Evolutionary conservation across 1,140 invertebrate species (phyloP), one percentile per base, ranked within the genome.

Genomic region (Scaptodrosophila lebanonensis): DNA sequence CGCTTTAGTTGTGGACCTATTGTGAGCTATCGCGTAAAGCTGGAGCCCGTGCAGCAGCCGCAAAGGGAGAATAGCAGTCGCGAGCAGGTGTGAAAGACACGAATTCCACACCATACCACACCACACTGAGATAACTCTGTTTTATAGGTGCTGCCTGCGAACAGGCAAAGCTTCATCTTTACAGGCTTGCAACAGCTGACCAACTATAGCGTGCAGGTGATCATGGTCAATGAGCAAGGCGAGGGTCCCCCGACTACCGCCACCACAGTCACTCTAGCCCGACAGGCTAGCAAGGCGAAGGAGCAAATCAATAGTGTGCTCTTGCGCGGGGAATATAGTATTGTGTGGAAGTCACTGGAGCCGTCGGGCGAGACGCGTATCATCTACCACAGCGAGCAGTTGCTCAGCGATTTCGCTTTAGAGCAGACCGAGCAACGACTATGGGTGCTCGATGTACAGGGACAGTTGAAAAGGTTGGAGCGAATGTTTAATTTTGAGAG

Each of bases 1-100:
- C 89, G 91, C 7, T 96, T 95, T 79, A 92, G 93, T 15, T 97
- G 97, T 86, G 95, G 95, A 45, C 94, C 93, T 53, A 89, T 98
- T 60, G 89, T 89, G 66, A 90, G 91, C 47, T 84, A 83, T 22
- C 91, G 90, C 72, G 88, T 92, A 69, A 91, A 91, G 84, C 85
- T 91, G 83, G 91, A 93, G 90, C 90, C 91, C 79, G 65, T 20
- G 12, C 0, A 12, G 7, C 7, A 29, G 17, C 1, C 35, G 13
- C 16, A 25, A 25, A 25, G 8, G 9, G 25, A 15, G n/a, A 65
- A 66, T 36, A 18, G 1, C 6, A 67, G 17, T 4, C 48, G 16
- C 0, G 76, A 83, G 9, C 50, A 68, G 53, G 76, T 75, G 8
- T 18, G 53, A 13, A 17, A 9, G 3, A 18, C 8, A 12, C 7